Percentiles rank a stretch among this genome's conserved stretches.
Conservation (phyloP, 2,797 vertebrate genomes). For the Xyrichtys novacula region DNA sequence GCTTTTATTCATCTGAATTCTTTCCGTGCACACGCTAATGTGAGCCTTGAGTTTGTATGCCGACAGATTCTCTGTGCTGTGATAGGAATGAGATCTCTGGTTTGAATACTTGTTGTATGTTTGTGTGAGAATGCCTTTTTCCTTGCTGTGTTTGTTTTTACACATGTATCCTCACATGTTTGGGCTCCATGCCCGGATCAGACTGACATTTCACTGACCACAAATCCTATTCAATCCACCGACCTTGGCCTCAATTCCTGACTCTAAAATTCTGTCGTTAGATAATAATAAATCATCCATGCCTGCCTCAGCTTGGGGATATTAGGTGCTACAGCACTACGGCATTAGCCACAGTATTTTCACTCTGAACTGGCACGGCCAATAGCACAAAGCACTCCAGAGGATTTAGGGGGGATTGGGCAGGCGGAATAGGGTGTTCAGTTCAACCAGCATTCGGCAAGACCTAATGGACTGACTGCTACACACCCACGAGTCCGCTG, state of each 20-base stretch:
- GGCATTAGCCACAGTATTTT: conserved; percentile 52
- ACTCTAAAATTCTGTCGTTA: conserved; percentile 52
- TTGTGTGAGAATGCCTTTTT: conserved; percentile 22
- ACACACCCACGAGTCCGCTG: conserved; percentile 24
- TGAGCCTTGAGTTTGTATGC: too few relatives aligned
- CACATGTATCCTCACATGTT: conserved; percentile 33
- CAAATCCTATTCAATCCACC: conserved; percentile 72
- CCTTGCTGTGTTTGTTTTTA: conserved; percentile 28
- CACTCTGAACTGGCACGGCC: conserved; percentile 39
- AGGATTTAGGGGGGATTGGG: conserved; percentile 71
- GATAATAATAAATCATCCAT: conserved; percentile 65
- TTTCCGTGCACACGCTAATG: too few relatives aligned
- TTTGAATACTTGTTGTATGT: conserved; percentile 11
- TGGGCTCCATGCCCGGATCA: conserved; percentile 48
- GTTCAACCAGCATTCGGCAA: conserved; percentile 48
- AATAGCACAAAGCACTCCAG: conserved; percentile 51
- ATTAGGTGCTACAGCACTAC: conserved; percentile 37
- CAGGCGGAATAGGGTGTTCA: conserved; percentile 35
- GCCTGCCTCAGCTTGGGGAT: conserved; percentile 48
- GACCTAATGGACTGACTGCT: conserved; percentile 49
- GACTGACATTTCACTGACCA: conserved; percentile 53
- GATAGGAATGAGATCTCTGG: too few relatives aligned
- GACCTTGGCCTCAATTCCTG: conserved; percentile 71
- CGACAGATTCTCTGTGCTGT: too few relatives aligned
- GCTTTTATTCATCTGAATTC: too few relatives aligned